Evolutionary conservation across 1,140 invertebrate species (phyloP).

Genomic region (Zaprionus gabonicus): DNA sequence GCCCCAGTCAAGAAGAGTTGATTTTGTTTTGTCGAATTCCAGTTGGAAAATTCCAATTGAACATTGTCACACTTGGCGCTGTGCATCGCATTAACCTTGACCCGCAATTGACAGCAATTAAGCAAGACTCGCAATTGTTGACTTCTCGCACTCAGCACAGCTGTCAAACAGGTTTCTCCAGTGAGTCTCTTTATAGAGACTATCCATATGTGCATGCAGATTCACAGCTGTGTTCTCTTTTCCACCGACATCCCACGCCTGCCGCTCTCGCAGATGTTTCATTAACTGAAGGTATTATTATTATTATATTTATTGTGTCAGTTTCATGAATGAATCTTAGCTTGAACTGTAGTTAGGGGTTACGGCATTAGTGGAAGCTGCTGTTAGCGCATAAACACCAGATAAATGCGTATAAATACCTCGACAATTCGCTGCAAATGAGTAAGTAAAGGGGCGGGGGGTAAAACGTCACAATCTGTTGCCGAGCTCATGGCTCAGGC

Average conservation of each 20-base stretch:
- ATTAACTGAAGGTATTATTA: slow-evolving; percentile 47
- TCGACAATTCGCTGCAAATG: slow-evolving; percentile 31
- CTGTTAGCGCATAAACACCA: slow-evolving; percentile 64
- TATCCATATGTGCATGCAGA: neutral
- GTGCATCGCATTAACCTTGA: slow-evolving; percentile 54
- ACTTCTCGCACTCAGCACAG: slow-evolving; percentile 31
- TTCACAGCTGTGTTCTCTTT: neutral
- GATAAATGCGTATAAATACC: slow-evolving; percentile 66
- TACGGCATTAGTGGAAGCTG: slow-evolving; percentile 43
- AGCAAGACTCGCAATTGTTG: slow-evolving; percentile 40
- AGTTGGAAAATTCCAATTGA: neutral
- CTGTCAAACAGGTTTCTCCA: slow-evolving; percentile 1
- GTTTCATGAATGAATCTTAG: slow-evolving; percentile 51
- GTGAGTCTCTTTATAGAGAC: neutral
- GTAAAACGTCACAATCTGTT: slow-evolving; percentile 61
- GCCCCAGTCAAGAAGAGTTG: neutral
- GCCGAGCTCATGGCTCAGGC: slow-evolving; percentile 61
- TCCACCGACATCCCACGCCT: neutral
- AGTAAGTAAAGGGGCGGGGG: neutral
- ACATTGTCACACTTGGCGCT: neutral
- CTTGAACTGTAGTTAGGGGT: slow-evolving; percentile 12
- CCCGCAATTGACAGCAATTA: slow-evolving; percentile 58
- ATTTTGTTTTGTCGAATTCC: neutral
- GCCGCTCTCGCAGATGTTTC: neutral
- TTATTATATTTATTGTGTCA: slow-evolving; percentile 35